Percentiles rank a stretch among this genome's conserved stretches.
phyloP scores from a whole-genome alignment of 2,113 vertebrate genomes.

The Ramphastos sulfuratus region DNA sequence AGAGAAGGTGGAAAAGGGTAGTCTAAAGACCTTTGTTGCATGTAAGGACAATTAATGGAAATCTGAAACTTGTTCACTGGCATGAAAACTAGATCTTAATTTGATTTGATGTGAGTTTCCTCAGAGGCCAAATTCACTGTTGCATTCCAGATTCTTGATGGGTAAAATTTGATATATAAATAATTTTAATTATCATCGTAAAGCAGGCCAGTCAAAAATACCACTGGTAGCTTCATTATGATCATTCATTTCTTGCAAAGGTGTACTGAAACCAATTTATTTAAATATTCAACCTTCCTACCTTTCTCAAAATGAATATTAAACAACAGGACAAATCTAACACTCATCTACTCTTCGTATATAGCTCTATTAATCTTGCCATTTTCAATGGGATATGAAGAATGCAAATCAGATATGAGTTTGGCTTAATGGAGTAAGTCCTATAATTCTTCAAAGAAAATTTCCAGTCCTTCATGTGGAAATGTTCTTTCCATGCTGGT shows the following conservation, averaged over 20 bases:
- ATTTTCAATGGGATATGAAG: not conserved
- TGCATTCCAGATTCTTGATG: not conserved
- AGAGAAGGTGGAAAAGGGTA: not conserved
- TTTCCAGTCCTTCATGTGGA: not conserved
- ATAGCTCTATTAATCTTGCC: not conserved
- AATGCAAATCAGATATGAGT: not conserved
- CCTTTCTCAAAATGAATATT: conserved; percentile 15
- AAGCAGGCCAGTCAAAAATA: not conserved
- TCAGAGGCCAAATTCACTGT: not conserved
- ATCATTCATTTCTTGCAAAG: not conserved
- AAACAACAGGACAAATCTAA: conserved; percentile 8
- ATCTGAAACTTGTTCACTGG: not conserved
- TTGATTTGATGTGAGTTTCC: not conserved
- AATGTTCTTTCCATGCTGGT: not conserved
- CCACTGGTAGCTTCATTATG: not conserved
- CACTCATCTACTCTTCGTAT: not conserved
- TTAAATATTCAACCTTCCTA: not conserved
- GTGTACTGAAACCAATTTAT: not conserved
- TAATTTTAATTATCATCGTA: not conserved
- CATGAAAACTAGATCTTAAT: not conserved
- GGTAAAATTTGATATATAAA: not conserved
- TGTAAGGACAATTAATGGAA: not conserved
- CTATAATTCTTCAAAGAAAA: not conserved
- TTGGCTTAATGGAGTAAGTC: not conserved
- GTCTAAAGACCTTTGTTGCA: not conserved